A percentile compares a stretch with the other conserved stretches of the same genome.
Conservation (phyloP, 35 echinoderm and acorn worm genomes). For the Amphiura filiformis region DNA sequence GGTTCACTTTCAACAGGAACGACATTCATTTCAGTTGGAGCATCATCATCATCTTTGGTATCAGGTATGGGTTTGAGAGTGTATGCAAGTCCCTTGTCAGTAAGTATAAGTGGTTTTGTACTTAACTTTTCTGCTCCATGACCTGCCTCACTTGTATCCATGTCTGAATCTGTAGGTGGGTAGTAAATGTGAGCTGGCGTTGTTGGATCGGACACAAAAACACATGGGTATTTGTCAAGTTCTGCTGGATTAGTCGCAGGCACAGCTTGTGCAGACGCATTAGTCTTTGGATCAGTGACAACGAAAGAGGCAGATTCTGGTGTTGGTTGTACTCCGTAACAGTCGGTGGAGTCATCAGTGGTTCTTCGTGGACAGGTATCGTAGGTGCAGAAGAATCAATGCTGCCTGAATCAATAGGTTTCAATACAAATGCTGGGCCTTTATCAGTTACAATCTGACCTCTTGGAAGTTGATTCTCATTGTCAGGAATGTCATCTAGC, state of each 20-base stretch:
- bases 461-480: not conserved
- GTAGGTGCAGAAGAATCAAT: not conserved
- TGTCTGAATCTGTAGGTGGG: not conserved
- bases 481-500: not conserved
- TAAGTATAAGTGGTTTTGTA: not conserved
- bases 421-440: slow-evolving; percentile 58
- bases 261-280: not conserved
- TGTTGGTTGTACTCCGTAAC: not conserved
- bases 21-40: not conserved
- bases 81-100: slow-evolving; percentile 11
- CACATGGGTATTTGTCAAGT: not conserved
- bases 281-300: not conserved
- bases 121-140: not conserved
- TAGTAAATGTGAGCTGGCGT: not conserved
- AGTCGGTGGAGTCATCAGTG: not conserved
- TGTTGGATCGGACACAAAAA: not conserved
- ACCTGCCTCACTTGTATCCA: not conserved
- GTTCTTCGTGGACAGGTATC: not conserved
- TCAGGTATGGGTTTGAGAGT: not conserved
- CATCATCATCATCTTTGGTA: not conserved
- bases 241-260: not conserved
- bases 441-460: slow-evolving; percentile 56
- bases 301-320: not conserved
- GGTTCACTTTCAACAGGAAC: not conserved
- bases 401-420: slow-evolving; percentile 12